phyloP scores from a whole-genome alignment of 2,113 vertebrate species.

The Vulpes lagopus region DNA sequence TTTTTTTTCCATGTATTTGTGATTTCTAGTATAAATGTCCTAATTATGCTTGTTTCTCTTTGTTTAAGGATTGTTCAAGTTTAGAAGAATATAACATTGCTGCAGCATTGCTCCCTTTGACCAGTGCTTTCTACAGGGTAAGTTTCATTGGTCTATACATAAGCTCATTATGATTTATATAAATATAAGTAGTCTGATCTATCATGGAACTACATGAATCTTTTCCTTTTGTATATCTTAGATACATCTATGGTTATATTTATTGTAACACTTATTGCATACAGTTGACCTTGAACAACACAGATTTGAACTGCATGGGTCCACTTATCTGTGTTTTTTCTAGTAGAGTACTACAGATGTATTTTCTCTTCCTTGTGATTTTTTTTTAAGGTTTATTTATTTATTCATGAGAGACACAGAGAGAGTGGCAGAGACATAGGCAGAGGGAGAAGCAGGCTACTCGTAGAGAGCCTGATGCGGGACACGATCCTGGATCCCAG shows the following conservation, averaged over 20 bases:
- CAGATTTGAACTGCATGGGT: not conserved
- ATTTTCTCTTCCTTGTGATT: not conserved
- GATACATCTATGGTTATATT: conserved; percentile 39
- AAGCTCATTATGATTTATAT: conserved; percentile 6
- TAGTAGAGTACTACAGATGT: not conserved
- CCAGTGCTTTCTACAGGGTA: conserved; percentile 98
- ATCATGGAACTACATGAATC: not conserved
- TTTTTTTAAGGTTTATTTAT: not conserved
- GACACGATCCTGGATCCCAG: too few relatives aligned
- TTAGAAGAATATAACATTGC: conserved; percentile 97
- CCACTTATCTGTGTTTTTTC: not conserved
- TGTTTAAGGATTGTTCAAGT: conserved; percentile 96
- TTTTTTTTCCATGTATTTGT: conserved; percentile 47
- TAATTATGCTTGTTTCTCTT: conserved; percentile 69
- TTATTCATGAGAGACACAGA: too few relatives aligned
- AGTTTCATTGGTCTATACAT: conserved; percentile 81
- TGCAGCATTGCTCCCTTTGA: conserved; percentile 94
- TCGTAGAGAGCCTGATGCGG: too few relatives aligned
- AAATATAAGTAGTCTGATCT: not conserved
- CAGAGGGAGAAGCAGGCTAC: too few relatives aligned
- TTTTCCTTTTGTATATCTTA: not conserved
- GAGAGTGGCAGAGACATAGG: too few relatives aligned
- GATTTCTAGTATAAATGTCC: conserved; percentile 48
- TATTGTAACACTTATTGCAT: conserved; percentile 39
- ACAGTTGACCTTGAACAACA: not conserved